Evolutionary conservation across 2,113 vertebrate species (phyloP).

Genomic region (Thermophis baileyi): DNA sequence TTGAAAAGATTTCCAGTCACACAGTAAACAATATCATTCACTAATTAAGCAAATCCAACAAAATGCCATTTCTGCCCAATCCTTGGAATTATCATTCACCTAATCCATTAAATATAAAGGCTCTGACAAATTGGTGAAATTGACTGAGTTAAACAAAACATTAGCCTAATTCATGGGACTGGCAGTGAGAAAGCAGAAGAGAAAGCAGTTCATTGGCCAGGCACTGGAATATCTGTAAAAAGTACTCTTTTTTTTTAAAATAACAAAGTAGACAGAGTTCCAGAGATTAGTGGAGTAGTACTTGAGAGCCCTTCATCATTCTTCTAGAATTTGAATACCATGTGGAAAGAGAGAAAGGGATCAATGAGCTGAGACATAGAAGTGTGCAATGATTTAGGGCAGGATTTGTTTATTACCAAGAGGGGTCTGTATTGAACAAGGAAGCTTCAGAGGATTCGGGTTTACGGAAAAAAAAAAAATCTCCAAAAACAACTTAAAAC

Average conservation of each 20-base stretch:
- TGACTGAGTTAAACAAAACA: neutral
- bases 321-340: neutral
- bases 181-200: neutral
- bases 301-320: neutral
- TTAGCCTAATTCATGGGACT: neutral
- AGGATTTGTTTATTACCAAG: neutral
- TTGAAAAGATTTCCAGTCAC: neutral
- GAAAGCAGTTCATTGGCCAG: neutral
- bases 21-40: neutral
- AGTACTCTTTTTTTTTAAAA: neutral
- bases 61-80: neutral
- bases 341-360: neutral
- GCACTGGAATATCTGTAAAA: neutral
- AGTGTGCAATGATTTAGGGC: neutral
- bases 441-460: neutral
- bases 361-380: neutral
- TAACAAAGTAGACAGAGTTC: neutral
- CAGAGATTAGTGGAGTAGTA: neutral
- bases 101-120: neutral
- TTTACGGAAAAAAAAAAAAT: neutral
- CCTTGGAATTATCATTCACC: neutral
- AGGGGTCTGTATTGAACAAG: neutral
- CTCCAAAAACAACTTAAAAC: neutral
- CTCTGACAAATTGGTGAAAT: constrained; percentile 6
- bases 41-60: neutral